These are phyloP conservation scores for Leucania comma DNA, from an alignment of 2,888 invertebrate genomes.

Conservation along the genomic window DNA sequence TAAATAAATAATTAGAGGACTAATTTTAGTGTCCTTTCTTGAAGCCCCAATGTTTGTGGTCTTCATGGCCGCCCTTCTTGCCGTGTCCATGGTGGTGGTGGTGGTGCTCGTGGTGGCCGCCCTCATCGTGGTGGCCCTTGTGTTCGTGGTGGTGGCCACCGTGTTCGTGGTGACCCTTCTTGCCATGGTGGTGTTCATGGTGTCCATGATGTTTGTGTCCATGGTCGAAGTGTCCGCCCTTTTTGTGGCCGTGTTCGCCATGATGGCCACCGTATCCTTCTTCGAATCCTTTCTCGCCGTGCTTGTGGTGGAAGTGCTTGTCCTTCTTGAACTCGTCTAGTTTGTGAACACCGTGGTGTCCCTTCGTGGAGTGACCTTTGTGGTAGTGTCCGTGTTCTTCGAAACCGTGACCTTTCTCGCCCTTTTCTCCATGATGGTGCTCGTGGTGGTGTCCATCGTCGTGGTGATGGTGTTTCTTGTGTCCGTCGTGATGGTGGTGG, in stretches of 20 bases:
- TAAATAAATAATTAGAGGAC: constrained; percentile 33
- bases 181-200: constrained; percentile 95
- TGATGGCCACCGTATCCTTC: constrained; percentile 95
- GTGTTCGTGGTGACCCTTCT: constrained; percentile 95
- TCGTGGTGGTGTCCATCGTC: constrained; percentile 92
- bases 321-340: constrained; percentile 96
- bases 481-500: constrained; percentile 91
- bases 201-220: constrained; percentile 94
- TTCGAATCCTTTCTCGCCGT: constrained; percentile 94
- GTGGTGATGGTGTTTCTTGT: constrained; percentile 92
- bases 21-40: constrained; percentile 88
- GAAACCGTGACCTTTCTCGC: constrained; percentile 90
- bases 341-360: constrained; percentile 96
- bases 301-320: constrained; percentile 96
- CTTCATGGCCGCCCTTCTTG: constrained; percentile 95
- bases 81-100: constrained; percentile 93
- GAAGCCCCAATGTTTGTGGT: constrained; percentile 95
- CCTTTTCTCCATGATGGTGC: constrained; percentile 92
- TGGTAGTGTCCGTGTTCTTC: constrained; percentile 93
- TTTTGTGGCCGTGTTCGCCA: constrained; percentile 94
- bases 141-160: constrained; percentile 95
- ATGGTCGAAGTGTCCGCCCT: constrained; percentile 95
- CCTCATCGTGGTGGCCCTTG: constrained; percentile 94
- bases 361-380: constrained; percentile 96
- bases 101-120: constrained; percentile 94